Evolutionary conservation across 2,113 vertebrate species (phyloP).

Genomic region (Zootoca vivipara): DNA sequence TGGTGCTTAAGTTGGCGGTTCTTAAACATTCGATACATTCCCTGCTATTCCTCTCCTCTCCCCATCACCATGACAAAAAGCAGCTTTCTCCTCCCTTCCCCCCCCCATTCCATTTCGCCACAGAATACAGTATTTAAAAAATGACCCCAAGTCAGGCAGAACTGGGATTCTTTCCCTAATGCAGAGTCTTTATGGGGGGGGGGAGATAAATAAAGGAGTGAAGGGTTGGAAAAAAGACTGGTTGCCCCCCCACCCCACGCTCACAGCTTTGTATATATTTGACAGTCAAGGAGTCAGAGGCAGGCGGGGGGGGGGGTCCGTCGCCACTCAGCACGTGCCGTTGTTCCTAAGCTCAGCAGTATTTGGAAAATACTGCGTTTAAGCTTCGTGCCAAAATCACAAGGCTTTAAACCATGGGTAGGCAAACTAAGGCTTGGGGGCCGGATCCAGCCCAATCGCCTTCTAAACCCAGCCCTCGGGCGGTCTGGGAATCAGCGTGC

Average conservation of each 20-base stretch:
- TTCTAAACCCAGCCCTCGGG: too few species aligned
- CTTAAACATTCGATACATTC: background rate
- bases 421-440: too few species aligned
- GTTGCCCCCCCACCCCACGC: background rate
- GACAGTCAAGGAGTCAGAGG: background rate
- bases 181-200: background rate
- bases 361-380: background rate
- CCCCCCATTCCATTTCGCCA: background rate
- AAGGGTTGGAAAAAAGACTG: too few species aligned
- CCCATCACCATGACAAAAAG: background rate
- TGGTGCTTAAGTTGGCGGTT: background rate
- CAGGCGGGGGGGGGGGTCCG: background rate
- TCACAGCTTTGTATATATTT: background rate
- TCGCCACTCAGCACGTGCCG: too few species aligned
- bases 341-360: background rate
- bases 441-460: too few species aligned
- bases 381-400: background rate
- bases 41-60: too few species aligned
- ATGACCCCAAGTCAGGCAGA: background rate
- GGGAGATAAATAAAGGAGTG: too few species aligned
- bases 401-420: too few species aligned
- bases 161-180: background rate
- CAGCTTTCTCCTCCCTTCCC: background rate
- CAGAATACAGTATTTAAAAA: background rate
- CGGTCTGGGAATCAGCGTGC: too few species aligned